phyloP scores from a whole-genome alignment of 1,140 invertebrate genomes.

The Lethocerus indicus region DNA sequence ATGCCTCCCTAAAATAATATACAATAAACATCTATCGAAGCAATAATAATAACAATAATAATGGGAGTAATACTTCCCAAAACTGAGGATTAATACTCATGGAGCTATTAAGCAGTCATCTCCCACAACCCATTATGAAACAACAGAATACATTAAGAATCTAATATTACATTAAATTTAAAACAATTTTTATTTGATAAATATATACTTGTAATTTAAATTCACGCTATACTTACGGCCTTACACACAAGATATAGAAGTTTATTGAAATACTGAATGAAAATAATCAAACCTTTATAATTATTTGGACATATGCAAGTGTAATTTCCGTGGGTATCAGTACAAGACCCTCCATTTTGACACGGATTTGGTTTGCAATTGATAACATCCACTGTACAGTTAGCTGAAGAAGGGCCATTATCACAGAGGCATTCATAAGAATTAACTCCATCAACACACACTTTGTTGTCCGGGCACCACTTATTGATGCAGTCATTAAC shows the following conservation, averaged over 20 bases:
- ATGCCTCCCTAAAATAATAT: slow-evolving; percentile 31
- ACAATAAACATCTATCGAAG: too few species aligned
- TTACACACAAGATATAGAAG: background rate
- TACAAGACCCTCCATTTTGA: slow-evolving; percentile 33
- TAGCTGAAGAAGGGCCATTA: slow-evolving; percentile 53
- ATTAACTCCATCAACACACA: slow-evolving; percentile 45
- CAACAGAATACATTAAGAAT: too few species aligned
- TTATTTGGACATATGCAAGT: slow-evolving; percentile 58
- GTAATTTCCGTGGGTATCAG: slow-evolving; percentile 48
- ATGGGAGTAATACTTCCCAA: too few species aligned
- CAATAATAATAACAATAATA: too few species aligned
- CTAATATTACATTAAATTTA: too few species aligned
- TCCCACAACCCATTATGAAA: too few species aligned
- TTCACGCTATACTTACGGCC: too few species aligned
- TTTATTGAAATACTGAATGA: slow-evolving; percentile 1
- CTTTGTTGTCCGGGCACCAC: slow-evolving; percentile 40
- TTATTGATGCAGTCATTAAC: slow-evolving; percentile 53
- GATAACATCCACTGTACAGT: slow-evolving; percentile 27
- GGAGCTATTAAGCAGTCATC: too few species aligned
- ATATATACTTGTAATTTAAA: too few species aligned
- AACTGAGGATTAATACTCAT: too few species aligned
- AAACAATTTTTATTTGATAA: too few species aligned
- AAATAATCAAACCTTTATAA: slow-evolving; percentile 37
- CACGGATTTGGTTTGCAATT: slow-evolving; percentile 29
- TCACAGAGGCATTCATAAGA: slow-evolving; percentile 62